Evolutionary conservation across 2,888 invertebrate genomes (phyloP), one percentile per base, ranked within the genome.

Genomic region (Heliconius charithonia): DNA sequence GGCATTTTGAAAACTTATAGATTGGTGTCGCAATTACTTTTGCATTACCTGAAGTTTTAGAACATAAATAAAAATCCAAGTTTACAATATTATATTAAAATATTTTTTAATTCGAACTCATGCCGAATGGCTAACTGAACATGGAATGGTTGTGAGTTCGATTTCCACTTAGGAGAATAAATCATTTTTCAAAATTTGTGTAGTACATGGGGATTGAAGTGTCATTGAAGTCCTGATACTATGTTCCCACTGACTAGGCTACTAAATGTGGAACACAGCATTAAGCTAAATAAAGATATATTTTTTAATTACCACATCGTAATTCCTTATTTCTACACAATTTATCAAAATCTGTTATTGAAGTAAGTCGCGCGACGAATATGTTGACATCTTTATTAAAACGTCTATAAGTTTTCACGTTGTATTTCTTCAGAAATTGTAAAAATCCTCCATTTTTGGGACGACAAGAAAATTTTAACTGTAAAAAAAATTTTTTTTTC

Each of bases 1-100:
- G 93, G 29, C 91, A 90, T 59, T 87, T 85, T 2, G 85, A 84
- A 79, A 91, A 93, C 80, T 86, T 89, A 83, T 93, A 93, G 78
- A 85, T 86, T 1, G 93, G 90, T 2, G 83, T 87, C 0, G 91
- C 86, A 1, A 81, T 86, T 3, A 92, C 87, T 74, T 84, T 87
- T n/a, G 89, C 86, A 2, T 85, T 83, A 82, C 93, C 94, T 93
- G 88, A 27, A 87, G 88, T 79, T 66, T 19, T 32, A 80, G 75
- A 76, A 76, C 37, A 75, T 51, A 29, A n/a, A 70, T 62, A 56
- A n/a, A 69, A 22, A 51, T 27, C 16, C 29, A 41, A 63, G 37
- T 45, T 19, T n/a, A 51, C 6, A 66, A 37, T 25, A 27, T 70
- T 32, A 51, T n/a, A 59, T 59, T n/a, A 9, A n/a, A 59, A 9